Percentiles rank a stretch among this genome's conserved stretches.
Conservation (phyloP, 2,888 invertebrate species). For the Patella ulyssiponensis region DNA sequence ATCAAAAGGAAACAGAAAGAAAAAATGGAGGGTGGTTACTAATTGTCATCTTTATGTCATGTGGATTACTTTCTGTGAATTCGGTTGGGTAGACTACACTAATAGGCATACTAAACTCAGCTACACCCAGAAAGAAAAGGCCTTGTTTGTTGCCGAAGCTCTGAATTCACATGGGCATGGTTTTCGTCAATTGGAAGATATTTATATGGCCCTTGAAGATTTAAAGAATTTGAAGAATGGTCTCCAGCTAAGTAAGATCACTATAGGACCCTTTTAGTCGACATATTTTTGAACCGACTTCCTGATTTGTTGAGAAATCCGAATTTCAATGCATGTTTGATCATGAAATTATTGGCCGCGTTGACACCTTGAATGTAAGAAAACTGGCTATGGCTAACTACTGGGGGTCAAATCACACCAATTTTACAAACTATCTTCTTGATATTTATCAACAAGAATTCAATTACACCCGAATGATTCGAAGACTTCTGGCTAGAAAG, state of each 20-base stretch:
- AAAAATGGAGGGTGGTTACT: too few relatives aligned
- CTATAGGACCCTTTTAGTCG: neutral
- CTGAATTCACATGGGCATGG: neutral
- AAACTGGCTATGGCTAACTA: neutral
- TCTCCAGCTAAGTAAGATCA: too few relatives aligned
- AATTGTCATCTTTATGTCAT: too few relatives aligned
- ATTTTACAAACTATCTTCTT: neutral
- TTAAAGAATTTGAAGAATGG: neutral
- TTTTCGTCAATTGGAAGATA: neutral
- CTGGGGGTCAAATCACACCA: neutral
- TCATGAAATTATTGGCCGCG: conserved; percentile 23
- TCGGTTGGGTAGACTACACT: neutral
- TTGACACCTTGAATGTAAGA: conserved; percentile 20
- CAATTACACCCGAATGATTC: conserved; percentile 7
- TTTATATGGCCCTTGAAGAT: neutral
- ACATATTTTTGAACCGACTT: conserved; percentile 11
- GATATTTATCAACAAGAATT: conserved; percentile 14
- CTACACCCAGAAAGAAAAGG: neutral
- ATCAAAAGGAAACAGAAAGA: too few relatives aligned
- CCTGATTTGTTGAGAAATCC: conserved; percentile 23
- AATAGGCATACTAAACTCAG: neutral
- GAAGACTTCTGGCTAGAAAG: conserved; percentile 19
- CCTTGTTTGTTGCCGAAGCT: neutral
- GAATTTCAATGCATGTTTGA: conserved; percentile 19
- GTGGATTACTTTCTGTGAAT: too few relatives aligned